Percentiles rank a stretch among this genome's conserved stretches.
Conservation (phyloP, 1,140 invertebrate genomes). For the Diprion similis region DNA sequence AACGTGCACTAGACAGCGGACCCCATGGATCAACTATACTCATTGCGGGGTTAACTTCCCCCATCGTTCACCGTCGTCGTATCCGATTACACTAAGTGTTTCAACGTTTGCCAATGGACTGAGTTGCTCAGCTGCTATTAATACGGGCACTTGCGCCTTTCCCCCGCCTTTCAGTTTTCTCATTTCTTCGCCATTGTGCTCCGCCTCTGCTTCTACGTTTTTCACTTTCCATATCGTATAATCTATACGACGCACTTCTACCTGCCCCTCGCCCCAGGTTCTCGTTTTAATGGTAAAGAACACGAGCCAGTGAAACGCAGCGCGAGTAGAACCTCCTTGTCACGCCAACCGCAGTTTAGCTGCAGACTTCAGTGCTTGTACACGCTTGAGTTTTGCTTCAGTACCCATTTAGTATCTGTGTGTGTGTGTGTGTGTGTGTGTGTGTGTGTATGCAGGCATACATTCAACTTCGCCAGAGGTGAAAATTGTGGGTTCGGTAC, state of each 20-base stretch:
- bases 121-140: conserved; percentile 4
- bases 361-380: not conserved
- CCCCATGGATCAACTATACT: conserved; percentile 20
- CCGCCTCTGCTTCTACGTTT: no score
- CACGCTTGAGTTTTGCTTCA: not conserved
- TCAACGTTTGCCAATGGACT: conserved; percentile 23
- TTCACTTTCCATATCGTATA: not conserved
- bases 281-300: not conserved
- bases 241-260: not conserved
- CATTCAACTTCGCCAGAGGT: not conserved
- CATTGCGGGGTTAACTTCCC: conserved; percentile 12
- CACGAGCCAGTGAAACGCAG: not conserved
- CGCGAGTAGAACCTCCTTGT: conserved; percentile 4
- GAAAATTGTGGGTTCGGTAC: not conserved
- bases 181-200: not conserved
- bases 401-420: not conserved
- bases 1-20: not conserved
- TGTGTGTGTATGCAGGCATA: not conserved
- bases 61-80: conserved; percentile 10
- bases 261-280: not conserved
- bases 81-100: conserved; percentile 26
- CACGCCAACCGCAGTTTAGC: not conserved
- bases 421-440: not conserved
- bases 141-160: not conserved
- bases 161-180: not conserved